These are phyloP conservation scores for Microtus ochrogaster DNA, from an alignment of 2,113 vertebrate genomes.

Conservation along the genomic window DNA sequence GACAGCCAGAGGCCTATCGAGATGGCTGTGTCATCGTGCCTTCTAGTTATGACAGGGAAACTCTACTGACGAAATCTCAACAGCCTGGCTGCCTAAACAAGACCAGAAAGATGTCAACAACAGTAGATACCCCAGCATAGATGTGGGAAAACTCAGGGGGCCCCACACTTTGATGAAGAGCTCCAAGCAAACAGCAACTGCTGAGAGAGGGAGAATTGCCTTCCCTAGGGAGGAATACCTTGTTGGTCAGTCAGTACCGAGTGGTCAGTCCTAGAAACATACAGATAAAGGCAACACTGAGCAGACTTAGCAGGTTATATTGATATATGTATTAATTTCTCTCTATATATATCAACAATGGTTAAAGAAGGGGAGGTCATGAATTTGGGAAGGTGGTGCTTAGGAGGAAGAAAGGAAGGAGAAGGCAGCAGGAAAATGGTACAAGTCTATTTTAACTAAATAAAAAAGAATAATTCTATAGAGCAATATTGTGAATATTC, in stretches of 20 bases:
- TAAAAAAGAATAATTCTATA: background rate
- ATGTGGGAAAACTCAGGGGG: background rate
- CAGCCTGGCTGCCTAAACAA: background rate
- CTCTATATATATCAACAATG: background rate
- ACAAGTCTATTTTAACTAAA: background rate
- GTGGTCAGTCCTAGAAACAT: background rate
- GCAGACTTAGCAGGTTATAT: background rate
- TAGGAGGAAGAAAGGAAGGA: background rate
- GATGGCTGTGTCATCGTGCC: background rate
- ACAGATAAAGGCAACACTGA: background rate
- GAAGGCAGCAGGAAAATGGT: background rate
- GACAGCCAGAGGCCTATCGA: background rate
- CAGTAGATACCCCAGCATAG: background rate
- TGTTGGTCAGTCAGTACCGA: background rate
- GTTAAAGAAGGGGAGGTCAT: background rate
- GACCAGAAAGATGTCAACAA: background rate
- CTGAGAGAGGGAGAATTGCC: background rate
- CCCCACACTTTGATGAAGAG: background rate
- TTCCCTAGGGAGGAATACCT: background rate
- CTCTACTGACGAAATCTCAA: background rate
- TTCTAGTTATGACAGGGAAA: background rate
- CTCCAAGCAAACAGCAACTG: background rate
- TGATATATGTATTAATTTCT: background rate
- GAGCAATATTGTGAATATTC: background rate
- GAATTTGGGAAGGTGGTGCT: background rate